Evolutionary conservation across 2,113 vertebrate genomes (phyloP), one percentile per base, ranked within the genome.

Genomic region (Urocolius indicus): DNA sequence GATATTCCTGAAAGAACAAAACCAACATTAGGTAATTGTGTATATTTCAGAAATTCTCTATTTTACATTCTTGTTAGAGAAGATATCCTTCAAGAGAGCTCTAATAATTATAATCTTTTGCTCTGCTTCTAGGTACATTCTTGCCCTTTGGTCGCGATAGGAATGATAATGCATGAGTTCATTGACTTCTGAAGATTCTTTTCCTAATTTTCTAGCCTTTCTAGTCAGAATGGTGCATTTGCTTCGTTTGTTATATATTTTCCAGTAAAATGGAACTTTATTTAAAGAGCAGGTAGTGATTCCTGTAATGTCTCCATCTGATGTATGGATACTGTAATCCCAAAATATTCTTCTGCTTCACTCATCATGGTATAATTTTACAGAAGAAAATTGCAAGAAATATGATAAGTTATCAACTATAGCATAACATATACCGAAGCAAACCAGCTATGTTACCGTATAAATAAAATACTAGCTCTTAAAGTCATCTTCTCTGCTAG

Each of bases 21-120:
- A 87, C 90, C 97, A 85, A 97, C 96, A 68, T 73, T 72, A 78
- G 98, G 98, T 98, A 98, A 98, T 89, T 26, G 18, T 45, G 3
- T 48, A 69, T 87, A 90, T 83, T 80, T 90, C 74, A 63, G 87
- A 45, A 66, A 82, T 34, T 46, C 10, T 85, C 41, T 85, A 1
- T 76, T 91, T 78, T 87, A 68, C 45, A 45, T 72, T 86, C 74
- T 91, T 87, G 66, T 80, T 82, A 90, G 57, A 87, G 59, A 89
- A 84, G 22, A 57, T 32, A 20, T 32, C 86, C 84, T 77, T 55
- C 88, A 71, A 36, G 84, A 58, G 62, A 82, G 5, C 1, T 69
- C 8, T 72, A 87, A 81, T 88, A 52, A 87, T 77, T 46, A 75
- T 41, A 41, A 41, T 41, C 48, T 9, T 78, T 78, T 91, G 1